phyloP scores from a whole-genome alignment of 1,140 invertebrate species.

The Brachionus manjavacas region DNA sequence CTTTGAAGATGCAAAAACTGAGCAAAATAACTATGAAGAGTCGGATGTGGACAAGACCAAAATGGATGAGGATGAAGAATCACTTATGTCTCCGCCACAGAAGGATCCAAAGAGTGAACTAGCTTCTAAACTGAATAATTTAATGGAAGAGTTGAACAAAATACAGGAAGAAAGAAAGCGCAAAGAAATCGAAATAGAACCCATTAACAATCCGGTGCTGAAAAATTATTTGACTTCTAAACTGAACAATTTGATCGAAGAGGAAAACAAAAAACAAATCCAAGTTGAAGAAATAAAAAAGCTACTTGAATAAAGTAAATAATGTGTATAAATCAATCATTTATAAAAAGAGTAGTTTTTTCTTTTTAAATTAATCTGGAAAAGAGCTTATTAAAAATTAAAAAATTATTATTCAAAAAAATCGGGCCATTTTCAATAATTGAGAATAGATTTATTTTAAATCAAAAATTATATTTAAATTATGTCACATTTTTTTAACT shows the following conservation, averaged over 20 bases:
- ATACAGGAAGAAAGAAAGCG: constrained; percentile 2
- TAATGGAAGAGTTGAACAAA: background rate
- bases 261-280: background rate
- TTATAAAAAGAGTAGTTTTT: no score
- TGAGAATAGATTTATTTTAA: no score
- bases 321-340: background rate
- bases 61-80: background rate
- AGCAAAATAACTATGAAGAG: background rate
- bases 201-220: constrained; percentile 7
- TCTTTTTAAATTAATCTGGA: no score
- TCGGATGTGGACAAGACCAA: background rate
- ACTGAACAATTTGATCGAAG: constrained; percentile 14
- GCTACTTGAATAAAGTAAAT: background rate
- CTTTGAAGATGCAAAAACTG: background rate
- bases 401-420: no score
- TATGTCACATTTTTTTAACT: no score
- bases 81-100: background rate
- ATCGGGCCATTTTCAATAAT: no score
- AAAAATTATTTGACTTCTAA: constrained; percentile 4
- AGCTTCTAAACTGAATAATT: background rate
- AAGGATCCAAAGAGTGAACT: background rate
- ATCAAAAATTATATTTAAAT: no score
- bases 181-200: constrained; percentile 14
- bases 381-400: no score
- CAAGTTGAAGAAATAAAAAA: constrained; percentile 9